Evolutionary conservation across 2,113 vertebrate genomes (phyloP).

Genomic region (Colinus virginianus): DNA sequence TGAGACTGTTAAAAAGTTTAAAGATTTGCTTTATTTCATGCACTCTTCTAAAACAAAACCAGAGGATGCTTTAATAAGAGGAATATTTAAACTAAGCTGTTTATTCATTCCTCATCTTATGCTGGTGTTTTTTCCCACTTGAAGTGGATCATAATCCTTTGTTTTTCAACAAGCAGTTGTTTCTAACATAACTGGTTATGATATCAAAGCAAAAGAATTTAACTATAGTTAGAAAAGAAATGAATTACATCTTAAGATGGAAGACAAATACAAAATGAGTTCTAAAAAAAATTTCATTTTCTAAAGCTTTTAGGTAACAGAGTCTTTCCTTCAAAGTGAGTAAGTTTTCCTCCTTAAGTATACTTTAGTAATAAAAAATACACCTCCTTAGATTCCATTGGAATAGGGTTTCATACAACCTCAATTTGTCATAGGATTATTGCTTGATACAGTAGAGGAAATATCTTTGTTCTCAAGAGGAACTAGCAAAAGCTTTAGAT

Average conservation of each 20-base stretch:
- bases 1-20: neutral
- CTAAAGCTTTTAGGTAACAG: neutral
- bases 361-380: neutral
- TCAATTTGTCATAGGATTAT: neutral
- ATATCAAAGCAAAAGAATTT: neutral
- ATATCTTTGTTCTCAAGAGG: neutral
- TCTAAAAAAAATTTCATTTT: neutral
- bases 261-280: neutral
- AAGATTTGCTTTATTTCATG: neutral
- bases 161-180: conserved; percentile 36
- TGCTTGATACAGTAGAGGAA: neutral
- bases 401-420: neutral
- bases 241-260: neutral
- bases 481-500: neutral
- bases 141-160: conserved; percentile 27
- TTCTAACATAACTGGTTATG: neutral
- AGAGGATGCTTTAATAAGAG: neutral
- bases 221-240: conserved; percentile 26
- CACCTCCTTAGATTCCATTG: neutral
- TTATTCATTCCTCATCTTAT: conserved; percentile 20
- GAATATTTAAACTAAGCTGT: conserved; percentile 37
- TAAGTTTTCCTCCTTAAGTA: neutral
- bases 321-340: neutral
- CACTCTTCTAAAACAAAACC: neutral
- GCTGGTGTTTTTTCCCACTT: conserved; percentile 21